phyloP scores from a whole-genome alignment of 92 coral and sea anemone species.

The Epizoanthus scotinus region DNA sequence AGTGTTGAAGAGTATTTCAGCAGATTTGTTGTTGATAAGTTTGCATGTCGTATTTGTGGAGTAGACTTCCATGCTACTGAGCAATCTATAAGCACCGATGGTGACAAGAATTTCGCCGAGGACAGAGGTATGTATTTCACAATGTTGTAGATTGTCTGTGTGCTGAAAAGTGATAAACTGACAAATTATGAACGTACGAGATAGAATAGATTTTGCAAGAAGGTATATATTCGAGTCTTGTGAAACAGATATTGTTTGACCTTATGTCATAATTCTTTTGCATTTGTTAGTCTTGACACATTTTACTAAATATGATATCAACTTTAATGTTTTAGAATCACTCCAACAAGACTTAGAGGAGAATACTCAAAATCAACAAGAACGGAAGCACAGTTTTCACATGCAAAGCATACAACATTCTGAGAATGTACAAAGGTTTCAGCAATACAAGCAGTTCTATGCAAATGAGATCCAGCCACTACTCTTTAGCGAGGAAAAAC shows the following conservation, averaged over 20 bases:
- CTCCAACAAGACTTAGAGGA: conserved; percentile 18
- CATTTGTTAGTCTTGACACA: background rate
- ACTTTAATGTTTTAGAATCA: background rate
- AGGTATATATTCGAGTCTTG: background rate
- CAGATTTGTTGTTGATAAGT: conserved; percentile 66
- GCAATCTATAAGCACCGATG: background rate
- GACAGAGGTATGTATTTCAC: conserved; percentile 6
- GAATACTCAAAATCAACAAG: conserved; percentile 1
- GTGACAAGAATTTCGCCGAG: background rate
- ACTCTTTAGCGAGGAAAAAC: background rate
- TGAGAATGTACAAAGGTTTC: conserved; percentile 6
- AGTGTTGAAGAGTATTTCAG: conserved; percentile 48
- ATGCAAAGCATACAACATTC: background rate
- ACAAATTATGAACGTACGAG: background rate
- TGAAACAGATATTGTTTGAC: background rate
- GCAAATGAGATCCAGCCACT: conserved; percentile 12
- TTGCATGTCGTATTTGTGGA: conserved; percentile 81
- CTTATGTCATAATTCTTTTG: background rate
- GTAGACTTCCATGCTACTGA: conserved; percentile 17
- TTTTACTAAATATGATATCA: background rate
- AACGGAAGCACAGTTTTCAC: background rate
- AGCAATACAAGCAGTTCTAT: conserved; percentile 21
- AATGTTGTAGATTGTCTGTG: background rate
- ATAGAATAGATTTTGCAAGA: background rate
- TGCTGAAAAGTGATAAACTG: too few species aligned